Evolutionary conservation across 2,113 vertebrate species (phyloP).

Genomic region (Pterocles burchelli): DNA sequence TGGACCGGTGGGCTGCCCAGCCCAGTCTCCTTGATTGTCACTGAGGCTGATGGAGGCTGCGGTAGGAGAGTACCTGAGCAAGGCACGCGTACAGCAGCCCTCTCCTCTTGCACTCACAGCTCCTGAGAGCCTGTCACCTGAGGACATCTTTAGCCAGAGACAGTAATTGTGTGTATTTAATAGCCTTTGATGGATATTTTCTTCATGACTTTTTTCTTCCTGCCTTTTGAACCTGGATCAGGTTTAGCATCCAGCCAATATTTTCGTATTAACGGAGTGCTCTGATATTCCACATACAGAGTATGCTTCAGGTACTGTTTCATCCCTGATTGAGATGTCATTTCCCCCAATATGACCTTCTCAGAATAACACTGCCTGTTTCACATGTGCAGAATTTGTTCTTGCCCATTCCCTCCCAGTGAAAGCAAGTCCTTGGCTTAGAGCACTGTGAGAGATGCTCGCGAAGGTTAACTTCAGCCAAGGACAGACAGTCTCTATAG

Average conservation of each 20-base stretch:
- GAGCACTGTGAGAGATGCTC: neutral
- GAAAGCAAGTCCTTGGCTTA: slow-evolving; percentile 3
- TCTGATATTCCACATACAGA: neutral
- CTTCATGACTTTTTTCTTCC: neutral
- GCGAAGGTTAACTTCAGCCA: neutral
- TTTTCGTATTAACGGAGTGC: neutral
- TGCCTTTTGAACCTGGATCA: neutral
- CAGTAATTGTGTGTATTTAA: neutral
- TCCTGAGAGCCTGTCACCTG: neutral
- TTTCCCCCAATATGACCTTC: neutral
- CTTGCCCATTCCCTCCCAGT: neutral
- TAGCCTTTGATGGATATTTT: neutral
- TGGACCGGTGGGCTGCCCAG: neutral
- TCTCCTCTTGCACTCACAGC: neutral
- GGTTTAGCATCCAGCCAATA: slow-evolving; percentile 17
- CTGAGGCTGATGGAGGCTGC: fast-evolving
- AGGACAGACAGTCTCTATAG: neutral
- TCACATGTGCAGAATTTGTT: neutral
- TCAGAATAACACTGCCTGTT: neutral
- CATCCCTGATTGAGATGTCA: neutral
- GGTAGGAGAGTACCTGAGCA: fast-evolving
- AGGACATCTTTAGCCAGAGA: neutral
- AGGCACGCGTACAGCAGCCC: fast-evolving
- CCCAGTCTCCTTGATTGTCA: neutral
- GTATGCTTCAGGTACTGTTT: slow-evolving; percentile 27